phyloP scores from a whole-genome alignment of 2,113 vertebrate genomes.

The Pomatostomus ruficeps region DNA sequence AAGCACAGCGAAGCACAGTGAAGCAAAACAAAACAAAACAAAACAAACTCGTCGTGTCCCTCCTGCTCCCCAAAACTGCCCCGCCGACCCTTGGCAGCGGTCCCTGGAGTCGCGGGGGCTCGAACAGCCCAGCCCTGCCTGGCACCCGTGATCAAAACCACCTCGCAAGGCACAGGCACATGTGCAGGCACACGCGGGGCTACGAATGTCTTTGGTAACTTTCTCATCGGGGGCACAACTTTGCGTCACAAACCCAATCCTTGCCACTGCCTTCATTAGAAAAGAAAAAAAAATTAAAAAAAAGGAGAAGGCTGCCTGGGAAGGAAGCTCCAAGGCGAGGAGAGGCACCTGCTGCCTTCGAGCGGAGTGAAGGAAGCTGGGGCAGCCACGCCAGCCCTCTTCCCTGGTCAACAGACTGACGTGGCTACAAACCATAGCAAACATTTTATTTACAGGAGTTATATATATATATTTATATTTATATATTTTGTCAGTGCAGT shows the following conservation, averaged over 20 bases:
- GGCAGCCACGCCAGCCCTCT: background rate
- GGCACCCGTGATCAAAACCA: rapidly evolving
- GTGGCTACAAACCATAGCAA: constrained; percentile 80
- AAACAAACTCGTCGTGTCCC: rapidly evolving
- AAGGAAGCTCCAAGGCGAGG: background rate
- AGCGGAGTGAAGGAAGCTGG: background rate
- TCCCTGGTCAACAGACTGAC: background rate
- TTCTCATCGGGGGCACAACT: background rate
- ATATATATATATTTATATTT: constrained; percentile 31
- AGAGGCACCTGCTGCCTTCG: background rate
- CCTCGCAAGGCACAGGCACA: background rate
- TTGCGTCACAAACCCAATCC: background rate
- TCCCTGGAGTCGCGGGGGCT: no score
- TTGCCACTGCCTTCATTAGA: background rate
- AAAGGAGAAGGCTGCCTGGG: background rate
- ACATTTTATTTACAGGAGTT: constrained; percentile 93
- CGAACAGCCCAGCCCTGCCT: background rate
- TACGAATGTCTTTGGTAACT: rapidly evolving
- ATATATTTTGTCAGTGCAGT: constrained; percentile 77
- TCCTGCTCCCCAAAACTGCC: background rate
- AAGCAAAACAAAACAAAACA: rapidly evolving
- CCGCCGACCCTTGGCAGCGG: background rate
- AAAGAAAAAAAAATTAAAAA: background rate
- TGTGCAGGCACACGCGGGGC: rapidly evolving
- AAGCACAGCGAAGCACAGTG: background rate